Base-by-base conservation (phyloP, 2,113 vertebrate species). In the Colius striatus region DNA sequence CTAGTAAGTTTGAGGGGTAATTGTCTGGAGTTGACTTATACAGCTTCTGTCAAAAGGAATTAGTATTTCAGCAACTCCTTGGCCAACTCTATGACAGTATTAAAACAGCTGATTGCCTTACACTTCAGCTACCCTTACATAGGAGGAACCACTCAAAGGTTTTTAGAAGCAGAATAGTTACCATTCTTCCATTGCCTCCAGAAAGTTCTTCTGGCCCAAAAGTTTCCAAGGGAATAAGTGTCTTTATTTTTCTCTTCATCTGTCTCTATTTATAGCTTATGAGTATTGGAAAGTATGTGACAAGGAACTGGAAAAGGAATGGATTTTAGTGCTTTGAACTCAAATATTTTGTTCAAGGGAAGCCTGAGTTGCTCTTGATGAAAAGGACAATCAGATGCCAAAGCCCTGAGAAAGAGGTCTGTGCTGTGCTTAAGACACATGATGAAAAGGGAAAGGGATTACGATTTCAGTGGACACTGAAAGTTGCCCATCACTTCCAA, bases 11-110 rank as follows among this genome's bases (percentile, higher is more conserved):
- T 51, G 47, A 89, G 55, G 80, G 23, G 32, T 74, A 88, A 67
- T 62, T 88, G 47, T 84, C 65, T 92, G 80, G 58, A 89, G 71
- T 34, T 87, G n/a, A 87, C 65, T 93, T 94, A 80, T 20, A 91
- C 78, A 48, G 48, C 57, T 96, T 32, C n/a, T 90, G 65, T 95
- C 94, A 95, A 67, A 95, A 94, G 43, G 63, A 95, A 92, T 95
- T 91, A 90, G 62, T 51, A 87, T 95, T 94, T 87, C 61, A 81
- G 83, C 45, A 80, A 32, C 47, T 78, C 66, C 87, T 85, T 92
- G 67, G 77, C 53, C 82, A 92, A 6, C 63, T 95, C 83, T 70
- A 73, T 51, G 41, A 29, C 60, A 85, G 55, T 53, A 91, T 77
- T 87, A 57, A 95, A 96, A 95, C n/a, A 95, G 66, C 4, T 83